Evolutionary conservation across 1,140 invertebrate species (phyloP), one percentile per base, ranked within the genome.

Genomic region (Cheumatopsyche charites): DNA sequence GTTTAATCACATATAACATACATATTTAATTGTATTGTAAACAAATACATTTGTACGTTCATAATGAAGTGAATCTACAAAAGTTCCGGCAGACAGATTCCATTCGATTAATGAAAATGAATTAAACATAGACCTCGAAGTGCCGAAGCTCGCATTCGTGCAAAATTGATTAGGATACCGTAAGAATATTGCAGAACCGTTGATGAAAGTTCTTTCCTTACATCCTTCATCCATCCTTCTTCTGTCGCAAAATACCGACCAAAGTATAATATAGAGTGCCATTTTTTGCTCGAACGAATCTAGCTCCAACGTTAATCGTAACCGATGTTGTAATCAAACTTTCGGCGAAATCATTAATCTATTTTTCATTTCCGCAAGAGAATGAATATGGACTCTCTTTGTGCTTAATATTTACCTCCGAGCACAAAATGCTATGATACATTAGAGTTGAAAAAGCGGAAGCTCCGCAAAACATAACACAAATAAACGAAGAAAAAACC

Each of bases 41-140:
- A 9, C 3, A 36, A 36, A 36, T 13, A 17, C 17, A 3, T 23
- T 5, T 25, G 4, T 58, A 58, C 12, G 23, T 45, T 47, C 47
- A 66, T 45, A 47, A 66, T 26, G 23, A 66, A 66, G 29, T 13
- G n/a, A 47, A 19, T 47, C 42, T 17, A 17, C n/a, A n/a, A 17
- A 23, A 26, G 19, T 45, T 45, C 36, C 42, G 15, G 19, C 1
- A 23, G 13, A 15, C 36, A 23, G 23, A 55, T 72, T 72, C 63
- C 70, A 72, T 72, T 36, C 62, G 49, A 72, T 72, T 72, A 72
- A 72, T 72, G 70, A 67, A 72, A 72, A 72, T 72, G 70, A 72
- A 72, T 72, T 72, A 72, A 72, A 72, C 70, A 72, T 72, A 17
- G 26, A 23, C 25, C 12, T 19, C 6, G 29, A 36, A 52, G 69